These are phyloP conservation scores for Procambarus clarkii DNA, from an alignment of 1,140 invertebrate species.

Conservation along the genomic window DNA sequence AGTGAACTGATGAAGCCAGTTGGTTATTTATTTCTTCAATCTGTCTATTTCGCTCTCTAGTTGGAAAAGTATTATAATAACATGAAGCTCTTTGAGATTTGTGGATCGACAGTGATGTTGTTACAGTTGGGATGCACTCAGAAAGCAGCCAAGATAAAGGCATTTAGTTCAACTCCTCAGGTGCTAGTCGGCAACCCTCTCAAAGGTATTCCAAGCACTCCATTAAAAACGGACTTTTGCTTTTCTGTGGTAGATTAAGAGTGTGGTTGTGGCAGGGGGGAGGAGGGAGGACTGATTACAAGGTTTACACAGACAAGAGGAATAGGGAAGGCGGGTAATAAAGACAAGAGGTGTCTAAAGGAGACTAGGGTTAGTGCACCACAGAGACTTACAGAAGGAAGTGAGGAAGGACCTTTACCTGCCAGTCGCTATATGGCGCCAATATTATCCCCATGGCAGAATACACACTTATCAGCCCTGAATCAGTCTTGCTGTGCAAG, in stretches of 20 bases:
- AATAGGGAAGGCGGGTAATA: no score
- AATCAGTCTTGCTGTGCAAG: no score
- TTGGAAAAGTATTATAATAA: background rate
- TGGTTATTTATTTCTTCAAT: background rate
- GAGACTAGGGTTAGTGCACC: background rate
- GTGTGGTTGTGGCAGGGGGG: background rate
- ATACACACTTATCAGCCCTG: no score
- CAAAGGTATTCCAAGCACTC: conserved; percentile 47
- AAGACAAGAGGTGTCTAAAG: background rate
- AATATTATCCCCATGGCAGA: no score
- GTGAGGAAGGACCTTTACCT: no score
- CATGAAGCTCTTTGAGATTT: background rate
- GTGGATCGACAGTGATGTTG: background rate
- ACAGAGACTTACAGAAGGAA: no score
- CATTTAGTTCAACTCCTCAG: no score
- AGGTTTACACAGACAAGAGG: background rate
- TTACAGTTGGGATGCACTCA: background rate
- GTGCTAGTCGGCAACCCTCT: conserved; percentile 7
- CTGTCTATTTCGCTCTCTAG: background rate
- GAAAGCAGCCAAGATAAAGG: no score
- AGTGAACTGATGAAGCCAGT: conserved; percentile 24
- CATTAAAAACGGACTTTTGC: conserved; percentile 47
- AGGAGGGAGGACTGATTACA: background rate
- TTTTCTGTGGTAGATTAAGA: conserved; percentile 23
- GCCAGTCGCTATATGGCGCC: no score